Evolutionary conservation across 2,888 invertebrate genomes (phyloP).

Genomic region (Kuschelorhynchus macadamiae): DNA sequence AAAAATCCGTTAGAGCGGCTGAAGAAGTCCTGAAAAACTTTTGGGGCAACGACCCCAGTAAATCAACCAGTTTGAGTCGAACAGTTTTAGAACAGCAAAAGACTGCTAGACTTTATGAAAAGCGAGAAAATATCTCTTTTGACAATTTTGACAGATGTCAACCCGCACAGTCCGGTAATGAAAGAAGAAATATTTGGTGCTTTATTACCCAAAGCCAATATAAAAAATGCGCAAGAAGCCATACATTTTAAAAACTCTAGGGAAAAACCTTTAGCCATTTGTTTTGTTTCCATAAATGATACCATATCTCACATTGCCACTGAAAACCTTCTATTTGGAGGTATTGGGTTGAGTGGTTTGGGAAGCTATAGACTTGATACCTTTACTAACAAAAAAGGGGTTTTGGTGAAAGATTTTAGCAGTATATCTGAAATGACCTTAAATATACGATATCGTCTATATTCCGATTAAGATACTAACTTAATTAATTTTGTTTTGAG

Average conservation of each 20-base stretch:
- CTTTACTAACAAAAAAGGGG: conserved; percentile 92
- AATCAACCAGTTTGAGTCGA: conserved; percentile 86
- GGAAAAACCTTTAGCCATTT: conserved; percentile 92
- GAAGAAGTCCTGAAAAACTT: conserved; percentile 82
- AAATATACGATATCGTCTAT: conserved; percentile 87
- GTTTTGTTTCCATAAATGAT: conserved; percentile 89
- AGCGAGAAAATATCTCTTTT: conserved; percentile 84
- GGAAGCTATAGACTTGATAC: conserved; percentile 90
- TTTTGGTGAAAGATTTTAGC: conserved; percentile 76
- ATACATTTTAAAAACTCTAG: conserved; percentile 90
- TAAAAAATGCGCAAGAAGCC: conserved; percentile 89
- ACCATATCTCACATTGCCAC: conserved; percentile 80
- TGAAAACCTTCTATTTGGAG: conserved; percentile 96
- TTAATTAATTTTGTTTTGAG: too few relatives aligned
- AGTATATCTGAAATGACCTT: conserved; percentile 76
- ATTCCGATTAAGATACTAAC: conserved; percentile 80
- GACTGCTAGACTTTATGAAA: conserved; percentile 75
- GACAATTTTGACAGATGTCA: conserved; percentile 84
- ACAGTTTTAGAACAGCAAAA: conserved; percentile 89
- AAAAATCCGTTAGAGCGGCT: conserved; percentile 68
- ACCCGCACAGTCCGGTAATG: conserved; percentile 83
- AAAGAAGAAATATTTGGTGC: conserved; percentile 98
- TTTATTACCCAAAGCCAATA: conserved; percentile 89
- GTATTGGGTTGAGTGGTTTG: conserved; percentile 95
- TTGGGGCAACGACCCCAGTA: conserved; percentile 86